Evolutionary conservation across 1,140 invertebrate species (phyloP).

Genomic region (Brachionus asplanchnoidis): DNA sequence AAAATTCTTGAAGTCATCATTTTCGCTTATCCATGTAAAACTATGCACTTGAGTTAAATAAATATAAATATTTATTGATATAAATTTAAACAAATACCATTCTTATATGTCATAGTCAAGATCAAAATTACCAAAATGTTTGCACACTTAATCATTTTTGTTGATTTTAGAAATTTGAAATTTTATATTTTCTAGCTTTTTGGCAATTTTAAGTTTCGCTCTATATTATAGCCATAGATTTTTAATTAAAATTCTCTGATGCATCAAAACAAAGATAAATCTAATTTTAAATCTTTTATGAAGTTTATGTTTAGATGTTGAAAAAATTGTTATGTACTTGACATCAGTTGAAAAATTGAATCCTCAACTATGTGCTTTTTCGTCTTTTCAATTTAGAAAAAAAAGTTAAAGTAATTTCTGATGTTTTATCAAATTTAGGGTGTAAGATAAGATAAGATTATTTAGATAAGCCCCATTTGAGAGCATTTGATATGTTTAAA

Average conservation of each 20-base stretch:
- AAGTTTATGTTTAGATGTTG: background rate
- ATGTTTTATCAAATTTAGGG: background rate
- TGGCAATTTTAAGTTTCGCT: background rate
- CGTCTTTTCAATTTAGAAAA: background rate
- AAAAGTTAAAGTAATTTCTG: background rate
- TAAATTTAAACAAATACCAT: background rate
- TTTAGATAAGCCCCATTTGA: background rate
- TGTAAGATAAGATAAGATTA: background rate
- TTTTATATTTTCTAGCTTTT: background rate
- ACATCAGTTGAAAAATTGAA: background rate
- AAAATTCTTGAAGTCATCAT: constrained; percentile 14
- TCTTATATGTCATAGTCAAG: background rate
- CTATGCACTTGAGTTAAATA: background rate
- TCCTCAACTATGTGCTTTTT: background rate
- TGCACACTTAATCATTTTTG: background rate
- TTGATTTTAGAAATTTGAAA: background rate
- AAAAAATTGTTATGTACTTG: background rate
- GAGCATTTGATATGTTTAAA: background rate
- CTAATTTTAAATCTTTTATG: background rate
- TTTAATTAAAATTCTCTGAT: background rate
- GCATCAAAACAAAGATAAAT: background rate
- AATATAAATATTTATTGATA: background rate
- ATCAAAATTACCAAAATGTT: background rate
- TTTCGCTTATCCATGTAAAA: constrained; percentile 10
- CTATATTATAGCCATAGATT: background rate